phyloP scores from a whole-genome alignment of 2,888 invertebrate species.

The Amiota communis region DNA sequence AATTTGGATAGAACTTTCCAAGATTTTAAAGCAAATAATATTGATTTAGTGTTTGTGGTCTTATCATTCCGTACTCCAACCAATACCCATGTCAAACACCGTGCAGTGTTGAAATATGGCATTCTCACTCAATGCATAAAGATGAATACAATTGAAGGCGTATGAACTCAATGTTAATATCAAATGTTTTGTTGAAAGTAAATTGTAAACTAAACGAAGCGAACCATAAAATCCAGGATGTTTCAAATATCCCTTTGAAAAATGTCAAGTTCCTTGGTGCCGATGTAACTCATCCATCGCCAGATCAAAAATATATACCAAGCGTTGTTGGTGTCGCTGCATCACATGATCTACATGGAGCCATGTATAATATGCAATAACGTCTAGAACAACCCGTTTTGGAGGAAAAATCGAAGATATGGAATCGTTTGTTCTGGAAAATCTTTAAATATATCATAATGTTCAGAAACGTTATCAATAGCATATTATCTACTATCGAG shows the following conservation, averaged over 20 bases:
- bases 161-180: conserved; percentile 76
- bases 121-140: conserved; percentile 85
- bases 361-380: conserved; percentile 83
- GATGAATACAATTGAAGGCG: conserved; percentile 73
- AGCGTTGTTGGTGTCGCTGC: conserved; percentile 85
- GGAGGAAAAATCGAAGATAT: conserved; percentile 86
- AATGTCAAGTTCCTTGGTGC: conserved; percentile 83
- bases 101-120: conserved; percentile 80
- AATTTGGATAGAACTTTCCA: conserved; percentile 48
- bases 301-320: conserved; percentile 77
- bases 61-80: conserved; percentile 74
- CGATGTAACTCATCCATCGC: conserved; percentile 94
- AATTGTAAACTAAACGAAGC: conserved; percentile 89
- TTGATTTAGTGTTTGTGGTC: conserved; percentile 78
- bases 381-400: conserved; percentile 82
- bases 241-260: conserved; percentile 41
- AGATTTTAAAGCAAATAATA: conserved; percentile 55
- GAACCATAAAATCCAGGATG: conserved; percentile 77
- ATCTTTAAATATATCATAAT: conserved; percentile 77
- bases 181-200: conserved; percentile 84
- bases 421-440: conserved; percentile 79
- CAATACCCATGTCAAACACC: conserved; percentile 78
- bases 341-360: conserved; percentile 80
- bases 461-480: conserved; percentile 70
- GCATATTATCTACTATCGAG: conserved; percentile 85